Evolutionary conservation across 2,797 vertebrate genomes (phyloP).

Genomic region (Otus scops): DNA sequence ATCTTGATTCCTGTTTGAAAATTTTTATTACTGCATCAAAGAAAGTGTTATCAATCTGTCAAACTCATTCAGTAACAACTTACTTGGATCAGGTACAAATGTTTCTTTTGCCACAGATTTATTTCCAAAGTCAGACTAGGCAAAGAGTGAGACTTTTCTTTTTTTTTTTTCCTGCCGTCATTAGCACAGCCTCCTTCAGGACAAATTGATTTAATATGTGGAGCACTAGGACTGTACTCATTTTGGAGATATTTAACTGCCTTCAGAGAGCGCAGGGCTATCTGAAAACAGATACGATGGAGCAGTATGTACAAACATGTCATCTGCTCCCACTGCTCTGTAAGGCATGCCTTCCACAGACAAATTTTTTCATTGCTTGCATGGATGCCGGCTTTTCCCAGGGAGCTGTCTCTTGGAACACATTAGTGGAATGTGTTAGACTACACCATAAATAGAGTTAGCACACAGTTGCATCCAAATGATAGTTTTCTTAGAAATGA

Average conservation of each 20-base stretch:
- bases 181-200: constrained; percentile 21
- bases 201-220: constrained; percentile 54
- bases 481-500: background rate
- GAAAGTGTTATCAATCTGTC: constrained; percentile 17
- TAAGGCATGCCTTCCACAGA: background rate
- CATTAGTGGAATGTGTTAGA: background rate
- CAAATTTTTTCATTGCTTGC: background rate
- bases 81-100: background rate
- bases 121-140: background rate
- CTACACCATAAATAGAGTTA: background rate
- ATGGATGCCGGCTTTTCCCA: background rate
- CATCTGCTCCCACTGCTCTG: background rate
- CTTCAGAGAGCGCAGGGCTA: background rate
- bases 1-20: constrained; percentile 7
- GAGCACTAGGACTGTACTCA: background rate
- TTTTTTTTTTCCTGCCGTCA: background rate
- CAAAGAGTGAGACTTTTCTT: background rate
- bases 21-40: constrained; percentile 21
- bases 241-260: constrained; percentile 15
- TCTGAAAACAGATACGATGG: background rate
- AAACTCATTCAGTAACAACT: background rate
- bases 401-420: background rate
- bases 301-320: background rate
- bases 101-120: constrained; percentile 1
- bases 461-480: background rate